Conservation (phyloP, 35 echinoderm and acorn worm genomes). For the Nesometra sesokonis region DNA sequence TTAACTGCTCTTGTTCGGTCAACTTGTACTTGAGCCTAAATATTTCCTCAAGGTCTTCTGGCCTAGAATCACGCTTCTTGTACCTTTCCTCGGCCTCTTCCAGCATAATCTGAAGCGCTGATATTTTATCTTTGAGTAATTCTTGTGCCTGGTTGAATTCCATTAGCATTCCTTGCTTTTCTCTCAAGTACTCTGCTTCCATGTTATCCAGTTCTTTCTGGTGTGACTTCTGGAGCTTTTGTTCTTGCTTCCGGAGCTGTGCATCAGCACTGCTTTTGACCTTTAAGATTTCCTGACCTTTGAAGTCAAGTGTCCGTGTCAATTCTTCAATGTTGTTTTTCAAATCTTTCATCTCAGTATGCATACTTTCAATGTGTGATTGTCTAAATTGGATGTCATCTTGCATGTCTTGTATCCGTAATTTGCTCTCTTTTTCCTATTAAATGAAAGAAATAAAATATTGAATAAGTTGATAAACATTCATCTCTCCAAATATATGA, state of each 20-base stretch:
- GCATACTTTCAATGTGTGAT: constrained; percentile 66
- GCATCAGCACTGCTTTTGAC: constrained; percentile 62
- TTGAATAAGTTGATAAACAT: too few relatives aligned
- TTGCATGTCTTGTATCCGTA: constrained; percentile 45
- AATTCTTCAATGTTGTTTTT: constrained; percentile 33
- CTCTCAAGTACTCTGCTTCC: constrained; percentile 61
- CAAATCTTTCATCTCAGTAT: constrained; percentile 41
- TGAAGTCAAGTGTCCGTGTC: constrained; percentile 71
- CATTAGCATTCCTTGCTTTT: constrained; percentile 66
- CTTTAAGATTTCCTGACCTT: constrained; percentile 75
- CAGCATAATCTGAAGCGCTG: constrained; percentile 92
- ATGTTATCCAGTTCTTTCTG: constrained; percentile 47
- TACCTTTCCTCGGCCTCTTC: constrained; percentile 92
- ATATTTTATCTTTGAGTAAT: constrained; percentile 91
- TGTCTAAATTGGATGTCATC: constrained; percentile 66
- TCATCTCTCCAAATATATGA: too few relatives aligned
- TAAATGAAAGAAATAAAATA: too few relatives aligned
- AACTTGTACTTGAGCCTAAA: constrained; percentile 56
- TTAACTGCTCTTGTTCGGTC: constrained; percentile 48
- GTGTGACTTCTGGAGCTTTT: constrained; percentile 31
- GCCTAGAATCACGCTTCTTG: constrained; percentile 62
- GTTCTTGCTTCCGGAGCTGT: constrained; percentile 59
- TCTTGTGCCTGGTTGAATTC: constrained; percentile 94
- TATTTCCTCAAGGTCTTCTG: constrained; percentile 80
- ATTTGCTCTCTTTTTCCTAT: constrained; percentile 65